Evolutionary conservation across 2,797 vertebrate species (phyloP), one percentile per base, ranked within the genome.

Genomic region (Epinephelus awoara): DNA sequence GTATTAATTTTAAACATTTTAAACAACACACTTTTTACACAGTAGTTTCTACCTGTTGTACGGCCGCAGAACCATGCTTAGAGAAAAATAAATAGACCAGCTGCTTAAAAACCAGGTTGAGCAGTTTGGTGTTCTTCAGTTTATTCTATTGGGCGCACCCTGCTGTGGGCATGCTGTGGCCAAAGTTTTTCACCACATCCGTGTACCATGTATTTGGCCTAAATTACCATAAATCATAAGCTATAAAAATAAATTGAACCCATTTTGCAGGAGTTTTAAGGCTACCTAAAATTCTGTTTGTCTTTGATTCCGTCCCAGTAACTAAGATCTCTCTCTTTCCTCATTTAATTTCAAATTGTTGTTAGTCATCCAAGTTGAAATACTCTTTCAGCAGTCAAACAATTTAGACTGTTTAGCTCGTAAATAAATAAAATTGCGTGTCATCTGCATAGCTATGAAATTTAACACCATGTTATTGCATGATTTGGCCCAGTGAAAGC

Each of bases 271-370:
- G 17, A 27, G 25, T 27, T 25, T 21, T 29, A 57, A 34, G 7
- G 15, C 17, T 17, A 17, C 25, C 17, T 56, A 6, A 29, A 27
- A 27, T 25, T 15, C 3, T 27, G 47, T 51, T 18, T 21, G 17
- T 55, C 23, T 72, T 54, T 72, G 47, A 54, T 49, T 67, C 42
- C 63, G 25, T 3, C 17, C 50, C 17, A 49, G 14, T 19, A 19
- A 49, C 13, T 17, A 47, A 19, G 8, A 54, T 27, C 7, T 52
- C 2, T 50, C 3, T 21, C 21, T 17, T 21, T 58, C 29, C 10
- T 58, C 5, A 12, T 58, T 46, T 34, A 6, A 42, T 50, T 25
- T 42, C 2, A 23, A 18, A 62, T 67, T 6, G 7, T 25, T 15
- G 5, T 7, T 23, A 6, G 19, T n/a, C 27, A 38, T 59, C 27